These are phyloP conservation scores for Rhynchonycteris naso DNA, from an alignment of 2,797 vertebrate species.

Conservation along the genomic window DNA sequence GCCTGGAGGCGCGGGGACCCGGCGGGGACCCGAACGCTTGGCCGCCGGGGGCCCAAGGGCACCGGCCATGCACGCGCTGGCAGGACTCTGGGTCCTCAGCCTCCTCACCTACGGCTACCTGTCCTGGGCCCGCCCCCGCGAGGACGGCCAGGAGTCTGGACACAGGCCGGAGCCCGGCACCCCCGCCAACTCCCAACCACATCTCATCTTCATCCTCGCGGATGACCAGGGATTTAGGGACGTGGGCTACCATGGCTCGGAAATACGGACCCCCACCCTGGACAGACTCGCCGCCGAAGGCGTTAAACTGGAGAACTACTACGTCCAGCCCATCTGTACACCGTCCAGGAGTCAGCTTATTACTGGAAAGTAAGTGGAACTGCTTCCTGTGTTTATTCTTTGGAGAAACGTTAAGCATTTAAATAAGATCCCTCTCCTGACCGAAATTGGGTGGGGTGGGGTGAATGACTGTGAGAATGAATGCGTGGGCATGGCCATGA, in stretches of 20 bases:
- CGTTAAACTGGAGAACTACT: slow-evolving; percentile 98
- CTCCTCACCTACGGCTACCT: slow-evolving; percentile 87
- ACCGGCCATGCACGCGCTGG: slow-evolving; percentile 84
- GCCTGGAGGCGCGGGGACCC: neutral
- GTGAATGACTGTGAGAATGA: neutral
- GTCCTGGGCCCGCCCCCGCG: slow-evolving; percentile 87
- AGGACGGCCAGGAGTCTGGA: slow-evolving; percentile 63
- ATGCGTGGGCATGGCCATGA: neutral
- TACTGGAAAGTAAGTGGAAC: slow-evolving; percentile 94
- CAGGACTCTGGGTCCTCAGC: slow-evolving; percentile 86
- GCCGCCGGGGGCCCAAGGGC: slow-evolving; percentile 81
- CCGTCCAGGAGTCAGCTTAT: slow-evolving; percentile 97
- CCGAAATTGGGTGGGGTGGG: neutral
- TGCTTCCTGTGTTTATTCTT: slow-evolving; percentile 30
- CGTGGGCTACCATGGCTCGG: slow-evolving; percentile 97
- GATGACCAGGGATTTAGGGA: slow-evolving; percentile 99
- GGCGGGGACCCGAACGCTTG: slow-evolving; percentile 74
- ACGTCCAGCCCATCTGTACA: slow-evolving; percentile 98
- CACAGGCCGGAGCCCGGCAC: slow-evolving; percentile 76
- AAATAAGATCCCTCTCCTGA: neutral
- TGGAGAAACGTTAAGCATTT: neutral
- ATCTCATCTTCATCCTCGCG: slow-evolving; percentile 96
- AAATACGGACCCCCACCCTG: slow-evolving; percentile 96
- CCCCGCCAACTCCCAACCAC: slow-evolving; percentile 87
- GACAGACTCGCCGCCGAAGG: slow-evolving; percentile 94